These are phyloP conservation scores for Corynorhinus townsendii DNA, from an alignment of 2,113 vertebrate species.

Conservation along the genomic window DNA sequence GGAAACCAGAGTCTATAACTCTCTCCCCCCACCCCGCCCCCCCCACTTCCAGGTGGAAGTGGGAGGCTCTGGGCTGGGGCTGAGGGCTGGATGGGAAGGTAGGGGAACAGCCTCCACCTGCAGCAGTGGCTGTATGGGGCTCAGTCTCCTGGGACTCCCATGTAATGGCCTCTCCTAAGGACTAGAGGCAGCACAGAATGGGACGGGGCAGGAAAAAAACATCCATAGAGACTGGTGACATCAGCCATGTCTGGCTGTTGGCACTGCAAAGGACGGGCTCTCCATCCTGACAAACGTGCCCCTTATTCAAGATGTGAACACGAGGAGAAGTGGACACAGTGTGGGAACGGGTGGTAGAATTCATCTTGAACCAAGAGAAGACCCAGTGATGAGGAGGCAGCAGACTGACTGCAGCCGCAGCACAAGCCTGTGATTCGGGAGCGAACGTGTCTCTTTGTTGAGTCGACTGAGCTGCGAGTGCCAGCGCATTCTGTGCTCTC, in stretches of 20 bases:
- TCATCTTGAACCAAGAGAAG: not conserved
- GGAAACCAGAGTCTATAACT: not conserved
- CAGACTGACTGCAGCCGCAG: not conserved
- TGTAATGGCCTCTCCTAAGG: not conserved
- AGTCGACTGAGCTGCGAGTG: not conserved
- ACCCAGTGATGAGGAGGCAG: not conserved
- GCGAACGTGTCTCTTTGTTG: not conserved
- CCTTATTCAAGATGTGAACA: too few relatives aligned
- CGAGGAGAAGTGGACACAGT: not conserved
- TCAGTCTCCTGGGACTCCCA: not conserved
- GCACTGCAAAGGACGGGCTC: too few relatives aligned
- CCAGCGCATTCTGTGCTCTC: not conserved
- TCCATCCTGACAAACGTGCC: not conserved
- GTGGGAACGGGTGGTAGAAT: too few relatives aligned
- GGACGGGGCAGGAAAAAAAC: not conserved
- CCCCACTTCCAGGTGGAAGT: not conserved
- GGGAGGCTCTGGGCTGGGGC: not conserved
- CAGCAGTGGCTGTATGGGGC: not conserved
- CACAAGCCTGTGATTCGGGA: not conserved
- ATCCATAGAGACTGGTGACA: accelerated
- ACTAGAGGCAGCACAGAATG: not conserved
- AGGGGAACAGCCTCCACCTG: not conserved
- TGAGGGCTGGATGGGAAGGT: too few relatives aligned
- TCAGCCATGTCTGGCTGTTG: too few relatives aligned
- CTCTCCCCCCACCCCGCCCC: too few relatives aligned